These are phyloP conservation scores for Amphiprion ocellaris DNA, from an alignment of 2,113 vertebrate species.

Conservation along the genomic window DNA sequence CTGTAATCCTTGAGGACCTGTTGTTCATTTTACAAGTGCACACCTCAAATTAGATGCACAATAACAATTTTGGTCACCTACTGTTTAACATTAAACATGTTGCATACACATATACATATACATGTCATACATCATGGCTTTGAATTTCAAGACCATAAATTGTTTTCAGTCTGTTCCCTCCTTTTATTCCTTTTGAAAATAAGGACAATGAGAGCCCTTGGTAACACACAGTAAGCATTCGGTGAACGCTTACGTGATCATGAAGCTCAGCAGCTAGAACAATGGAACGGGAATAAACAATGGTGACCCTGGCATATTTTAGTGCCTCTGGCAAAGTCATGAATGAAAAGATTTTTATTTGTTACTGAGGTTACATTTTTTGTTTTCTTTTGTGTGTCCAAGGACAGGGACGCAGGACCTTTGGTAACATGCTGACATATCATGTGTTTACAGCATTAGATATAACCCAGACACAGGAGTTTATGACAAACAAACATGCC, in stretches of 20 bases:
- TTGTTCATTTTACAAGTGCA: not conserved
- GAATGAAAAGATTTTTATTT: conserved; percentile 48
- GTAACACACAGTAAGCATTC: conserved; percentile 16
- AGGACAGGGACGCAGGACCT: conserved; percentile 11
- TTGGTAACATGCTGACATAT: conserved; percentile 20
- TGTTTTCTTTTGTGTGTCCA: conserved; percentile 21
- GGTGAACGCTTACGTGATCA: conserved; percentile 8
- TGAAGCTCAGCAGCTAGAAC: conserved; percentile 24
- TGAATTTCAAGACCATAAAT: conserved; percentile 4
- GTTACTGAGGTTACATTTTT: not conserved
- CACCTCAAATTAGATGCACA: conserved; percentile 2
- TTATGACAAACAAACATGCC: not conserved
- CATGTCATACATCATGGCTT: not conserved
- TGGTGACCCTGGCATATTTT: conserved; percentile 15
- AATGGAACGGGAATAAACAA: conserved; percentile 34
- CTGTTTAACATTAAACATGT: not conserved
- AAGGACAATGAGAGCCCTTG: conserved; percentile 2
- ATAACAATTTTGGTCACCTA: not conserved
- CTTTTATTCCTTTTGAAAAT: not conserved
- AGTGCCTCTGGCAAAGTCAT: conserved; percentile 35
- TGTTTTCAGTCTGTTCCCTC: not conserved
- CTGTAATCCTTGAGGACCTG: not conserved
- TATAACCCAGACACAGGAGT: not conserved
- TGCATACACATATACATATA: not conserved
- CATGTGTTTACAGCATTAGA: conserved; percentile 8